Conservation (phyloP, 30 jellyfish, hydroid and myxozoan genomes). For the Chironex yamaguchii region DNA sequence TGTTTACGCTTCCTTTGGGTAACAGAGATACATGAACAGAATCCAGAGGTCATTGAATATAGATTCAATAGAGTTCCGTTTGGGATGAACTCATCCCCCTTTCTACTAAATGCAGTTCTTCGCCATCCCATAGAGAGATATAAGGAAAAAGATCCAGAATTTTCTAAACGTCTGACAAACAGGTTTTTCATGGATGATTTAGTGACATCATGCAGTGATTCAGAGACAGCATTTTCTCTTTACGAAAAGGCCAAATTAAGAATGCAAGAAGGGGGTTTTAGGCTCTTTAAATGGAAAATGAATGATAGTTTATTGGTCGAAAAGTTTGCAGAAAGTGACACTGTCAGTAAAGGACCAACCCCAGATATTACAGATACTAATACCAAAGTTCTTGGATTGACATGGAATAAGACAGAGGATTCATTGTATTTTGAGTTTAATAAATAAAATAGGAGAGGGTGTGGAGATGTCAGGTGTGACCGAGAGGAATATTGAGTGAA, state of each 20-base stretch:
- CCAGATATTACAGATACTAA: not conserved
- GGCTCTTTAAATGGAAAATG: slow-evolving; percentile 3
- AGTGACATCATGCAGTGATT: not conserved
- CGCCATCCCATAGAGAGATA: slow-evolving; percentile 13
- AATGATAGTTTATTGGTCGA: not conserved
- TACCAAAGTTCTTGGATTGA: not conserved
- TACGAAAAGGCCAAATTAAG: not conserved
- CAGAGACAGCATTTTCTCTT: not conserved
- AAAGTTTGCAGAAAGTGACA: not conserved
- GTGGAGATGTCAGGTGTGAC: too few species aligned
- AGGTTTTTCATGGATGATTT: slow-evolving; percentile 19
- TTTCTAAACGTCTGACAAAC: not conserved
- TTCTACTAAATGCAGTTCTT: slow-evolving; percentile 17
- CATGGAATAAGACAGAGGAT: slow-evolving; percentile 16
- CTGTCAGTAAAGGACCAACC: not conserved
- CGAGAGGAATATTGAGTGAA: not conserved
- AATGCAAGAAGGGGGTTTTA: not conserved
- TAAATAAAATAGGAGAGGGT: not conserved
- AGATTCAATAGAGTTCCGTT: slow-evolving; percentile 18
- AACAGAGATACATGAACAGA: not conserved
- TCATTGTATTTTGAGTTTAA: not conserved
- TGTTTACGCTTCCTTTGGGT: slow-evolving; percentile 29
- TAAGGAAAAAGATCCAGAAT: slow-evolving; percentile 6
- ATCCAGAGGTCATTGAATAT: not conserved
- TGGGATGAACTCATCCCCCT: slow-evolving; percentile 22